These are phyloP conservation scores for Drosophila paranaensis DNA, from an alignment of 2,888 invertebrate species.

Conservation along the genomic window DNA sequence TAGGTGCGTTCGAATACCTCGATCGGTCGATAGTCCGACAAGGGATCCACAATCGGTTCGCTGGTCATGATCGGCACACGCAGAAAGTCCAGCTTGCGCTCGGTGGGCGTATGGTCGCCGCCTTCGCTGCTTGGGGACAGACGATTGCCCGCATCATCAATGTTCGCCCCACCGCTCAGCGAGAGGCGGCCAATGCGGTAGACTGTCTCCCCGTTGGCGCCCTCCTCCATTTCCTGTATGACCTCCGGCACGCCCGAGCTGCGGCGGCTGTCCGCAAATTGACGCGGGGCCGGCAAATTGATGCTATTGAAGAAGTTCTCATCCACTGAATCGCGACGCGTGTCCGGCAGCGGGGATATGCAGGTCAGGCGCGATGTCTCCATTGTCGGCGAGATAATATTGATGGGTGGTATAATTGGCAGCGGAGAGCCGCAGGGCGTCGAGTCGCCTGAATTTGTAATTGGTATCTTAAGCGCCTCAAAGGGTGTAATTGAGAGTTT, in stretches of 20 bases:
- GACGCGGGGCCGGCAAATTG: conserved; percentile 90
- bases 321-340: conserved; percentile 87
- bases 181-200: conserved; percentile 80
- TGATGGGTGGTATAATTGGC: conserved; percentile 83
- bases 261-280: conserved; percentile 92
- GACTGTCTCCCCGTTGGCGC: conserved; percentile 65
- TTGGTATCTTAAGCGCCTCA: conserved; percentile 82
- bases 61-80: conserved; percentile 80
- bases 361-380: conserved; percentile 86
- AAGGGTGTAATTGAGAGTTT: conserved; percentile 84
- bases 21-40: conserved; percentile 83
- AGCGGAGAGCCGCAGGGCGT: conserved; percentile 83
- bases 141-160: conserved; percentile 79
- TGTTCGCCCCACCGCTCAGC: conserved; percentile 82
- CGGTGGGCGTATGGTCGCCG: conserved; percentile 65
- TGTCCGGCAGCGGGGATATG: conserved; percentile 89
- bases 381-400: conserved; percentile 84
- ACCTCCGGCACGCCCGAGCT: conserved; percentile 86
- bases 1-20: conserved; percentile 84
- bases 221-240: conserved; percentile 82
- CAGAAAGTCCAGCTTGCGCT: conserved; percentile 78
- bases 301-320: conserved; percentile 85
- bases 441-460: conserved; percentile 79
- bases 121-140: conserved; percentile 69
- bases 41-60: conserved; percentile 82